Conservation (phyloP, 1,140 invertebrate genomes). For the Lamellibrachia luymesi region DNA sequence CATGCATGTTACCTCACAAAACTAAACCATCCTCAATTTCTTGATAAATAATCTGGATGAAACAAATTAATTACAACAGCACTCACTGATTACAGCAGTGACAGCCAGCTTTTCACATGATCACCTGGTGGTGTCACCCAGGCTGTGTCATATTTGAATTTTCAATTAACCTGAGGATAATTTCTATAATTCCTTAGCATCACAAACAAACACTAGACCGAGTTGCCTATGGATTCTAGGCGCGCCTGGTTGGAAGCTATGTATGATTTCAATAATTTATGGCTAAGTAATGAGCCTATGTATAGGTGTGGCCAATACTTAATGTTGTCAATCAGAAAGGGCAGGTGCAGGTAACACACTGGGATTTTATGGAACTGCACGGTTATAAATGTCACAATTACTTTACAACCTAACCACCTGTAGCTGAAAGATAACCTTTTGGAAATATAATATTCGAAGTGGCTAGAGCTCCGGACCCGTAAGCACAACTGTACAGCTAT, state of each 20-base stretch:
- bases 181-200: background rate
- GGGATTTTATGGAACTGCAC: background rate
- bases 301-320: background rate
- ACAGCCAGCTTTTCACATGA: background rate
- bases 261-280: background rate
- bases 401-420: background rate
- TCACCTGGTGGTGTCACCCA: background rate
- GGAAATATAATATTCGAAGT: background rate
- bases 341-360: background rate
- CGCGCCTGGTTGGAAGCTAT: background rate
- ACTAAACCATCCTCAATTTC: no score
- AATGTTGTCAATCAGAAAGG: background rate
- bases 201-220: background rate
- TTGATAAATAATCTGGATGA: background rate
- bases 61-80: background rate
- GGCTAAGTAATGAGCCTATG: background rate
- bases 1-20: no score
- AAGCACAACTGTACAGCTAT: no score
- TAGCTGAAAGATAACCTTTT: background rate
- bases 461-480: no score
- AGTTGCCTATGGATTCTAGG: background rate
- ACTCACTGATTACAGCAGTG: no score
- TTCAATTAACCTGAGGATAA: background rate
- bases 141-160: background rate
- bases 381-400: constrained; percentile 1